Evolutionary conservation across 2,888 invertebrate genomes (phyloP), one percentile per base, ranked within the genome.

Genomic region (Strigamia maritima): DNA sequence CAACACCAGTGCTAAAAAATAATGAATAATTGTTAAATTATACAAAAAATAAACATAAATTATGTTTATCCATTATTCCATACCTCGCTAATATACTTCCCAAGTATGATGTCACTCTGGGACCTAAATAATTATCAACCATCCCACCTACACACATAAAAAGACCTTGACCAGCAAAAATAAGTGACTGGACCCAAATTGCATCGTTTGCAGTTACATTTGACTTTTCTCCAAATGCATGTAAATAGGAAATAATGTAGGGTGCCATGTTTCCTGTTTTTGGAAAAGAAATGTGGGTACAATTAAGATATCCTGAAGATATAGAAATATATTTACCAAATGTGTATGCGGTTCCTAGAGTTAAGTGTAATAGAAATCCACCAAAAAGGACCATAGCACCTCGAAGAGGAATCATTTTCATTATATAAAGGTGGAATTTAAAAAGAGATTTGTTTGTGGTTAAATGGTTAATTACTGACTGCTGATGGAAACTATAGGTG

Each of bases 111-210:
- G 84, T 83, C 1, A 82, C 70, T 75, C 83, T 81, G 4, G 84
- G 82, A 7, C 85, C 86, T n/a, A 85, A 75, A 28, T 80, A 80
- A 38, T 81, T 80, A 76, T 85, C 84, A 74, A 86, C 19, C 2
- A 84, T 19, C 0, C 86, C 86, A 2, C 85, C 85, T 19, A 84
- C 26, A 12, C 82, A 81, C 84, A 86, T 85, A 44, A 83, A 82
- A n/a, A 82, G 26, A 7, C 86, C 85, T 81, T 85, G 84, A 19
- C 84, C 83, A 78, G 84, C 81, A 22, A 80, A 81, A 7, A 83
- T 82, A 2, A 83, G 19, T 7, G 84, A 83, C 79, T 82, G 83
- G 2, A 85, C 81, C 85, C 85, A 86, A 22, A 81, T 81, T 40
- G 81, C 79, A 54, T 81, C 79, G 8, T 79, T 78, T 28, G 80